Evolutionary conservation across 2,888 invertebrate species (phyloP), one percentile per base, ranked within the genome.

Genomic region (Temnothorax ravouxi): DNA sequence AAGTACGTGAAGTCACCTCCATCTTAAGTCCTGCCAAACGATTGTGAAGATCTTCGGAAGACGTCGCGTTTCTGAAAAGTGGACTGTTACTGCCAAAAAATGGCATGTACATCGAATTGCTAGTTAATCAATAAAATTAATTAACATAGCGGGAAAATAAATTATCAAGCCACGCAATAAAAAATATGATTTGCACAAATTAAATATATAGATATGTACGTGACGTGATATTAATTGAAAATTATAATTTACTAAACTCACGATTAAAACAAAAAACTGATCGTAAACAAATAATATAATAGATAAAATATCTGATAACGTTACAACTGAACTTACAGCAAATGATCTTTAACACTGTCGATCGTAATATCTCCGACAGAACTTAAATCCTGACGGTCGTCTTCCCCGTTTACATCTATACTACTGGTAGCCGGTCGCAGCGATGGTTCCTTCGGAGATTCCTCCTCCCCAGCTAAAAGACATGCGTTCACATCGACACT

Each of bases 311-410:
- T 67, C 15, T 18, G 18, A 67, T 18, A 34, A 61, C 54, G 84
- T 88, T 6, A 8, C 47, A 83, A 86, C 82, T 84, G 44, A 47
- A 93, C 94, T 94, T 93, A 95, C 95, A 95, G 94, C 84, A 98
- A 96, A 96, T 99, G 98, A 95, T 98, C 98, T 89, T 98, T 97
- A 72, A 99, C 98, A 47, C 98, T 99, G 96, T 99, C 99, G 88
- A 99, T 98, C 4, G 99, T 99, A 94, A 99, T 98, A 95, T 99
- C 99, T 21, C 97, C 98, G 85, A 97, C 96, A 59, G 97, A 97
- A 92, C 96, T 97, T 79, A 94, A 89, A 90, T 95, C 95, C 91
- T 95, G 95, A 87, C 95, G 95, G 89, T 95, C 96, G 47, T 95
- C 95, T 13, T 95, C 95, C 52, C 96, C 96, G 84, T 95, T 95